Conservation (phyloP, 1,140 invertebrate species). For the Stegodyphus dumicola region DNA sequence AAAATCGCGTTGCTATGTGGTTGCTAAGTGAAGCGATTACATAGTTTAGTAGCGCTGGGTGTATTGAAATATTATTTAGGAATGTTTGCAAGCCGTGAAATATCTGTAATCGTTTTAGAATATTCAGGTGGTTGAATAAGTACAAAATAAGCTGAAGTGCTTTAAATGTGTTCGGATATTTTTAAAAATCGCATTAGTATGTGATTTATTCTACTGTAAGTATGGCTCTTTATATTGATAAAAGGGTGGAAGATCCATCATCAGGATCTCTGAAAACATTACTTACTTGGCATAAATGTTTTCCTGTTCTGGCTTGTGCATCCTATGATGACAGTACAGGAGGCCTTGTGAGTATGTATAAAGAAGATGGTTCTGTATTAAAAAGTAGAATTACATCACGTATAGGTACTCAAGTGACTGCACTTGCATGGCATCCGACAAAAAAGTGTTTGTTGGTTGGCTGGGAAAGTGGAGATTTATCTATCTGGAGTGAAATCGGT, state of each 20-base stretch:
- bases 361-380: constrained; percentile 84
- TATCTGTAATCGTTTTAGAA: neutral
- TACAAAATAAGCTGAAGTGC: neutral
- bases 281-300: constrained; percentile 79
- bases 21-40: constrained; percentile 13
- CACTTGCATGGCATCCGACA: constrained; percentile 89
- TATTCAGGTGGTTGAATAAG: neutral
- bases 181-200: neutral
- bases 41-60: neutral
- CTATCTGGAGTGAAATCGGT: constrained; percentile 78
- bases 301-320: constrained; percentile 84
- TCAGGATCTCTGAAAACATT: constrained; percentile 60
- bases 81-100: neutral
- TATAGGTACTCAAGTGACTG: constrained; percentile 80
- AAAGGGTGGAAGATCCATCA: constrained; percentile 57
- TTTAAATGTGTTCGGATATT: neutral
- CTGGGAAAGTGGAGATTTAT: constrained; percentile 91
- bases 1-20: constrained; percentile 19
- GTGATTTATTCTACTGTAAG: neutral
- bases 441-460: constrained; percentile 83
- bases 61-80: neutral
- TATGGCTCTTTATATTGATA: constrained; percentile 61
- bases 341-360: constrained; percentile 86
- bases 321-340: constrained; percentile 88
- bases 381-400: constrained; percentile 82